phyloP scores from a whole-genome alignment of 2,888 invertebrate species.

The Eurois occulta region DNA sequence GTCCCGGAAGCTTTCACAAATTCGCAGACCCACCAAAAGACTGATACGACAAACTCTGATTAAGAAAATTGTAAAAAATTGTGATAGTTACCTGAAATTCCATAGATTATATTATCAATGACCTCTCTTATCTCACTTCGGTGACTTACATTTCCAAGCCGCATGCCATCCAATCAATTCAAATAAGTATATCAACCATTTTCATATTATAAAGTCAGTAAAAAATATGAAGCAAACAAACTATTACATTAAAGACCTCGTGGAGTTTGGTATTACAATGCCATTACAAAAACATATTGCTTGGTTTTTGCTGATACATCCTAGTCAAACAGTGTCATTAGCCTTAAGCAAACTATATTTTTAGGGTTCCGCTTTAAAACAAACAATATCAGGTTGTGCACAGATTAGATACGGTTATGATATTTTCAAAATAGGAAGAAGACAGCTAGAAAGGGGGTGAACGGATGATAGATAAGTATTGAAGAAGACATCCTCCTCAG shows the following conservation, averaged over 20 bases:
- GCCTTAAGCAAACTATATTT: slow-evolving; percentile 29
- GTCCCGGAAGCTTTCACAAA: neutral
- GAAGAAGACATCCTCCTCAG: neutral
- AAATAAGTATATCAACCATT: neutral
- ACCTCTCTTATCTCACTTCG: no score
- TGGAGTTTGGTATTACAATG: slow-evolving; percentile 33
- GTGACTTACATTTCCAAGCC: rapidly evolving
- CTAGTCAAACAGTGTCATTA: slow-evolving; percentile 51
- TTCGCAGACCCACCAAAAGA: neutral
- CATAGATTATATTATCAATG: neutral
- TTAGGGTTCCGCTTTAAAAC: slow-evolving; percentile 30
- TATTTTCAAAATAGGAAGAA: neutral
- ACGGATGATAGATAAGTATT: neutral
- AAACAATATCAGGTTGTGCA: neutral
- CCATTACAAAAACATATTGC: slow-evolving; percentile 52
- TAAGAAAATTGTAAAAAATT: neutral
- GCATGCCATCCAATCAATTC: slow-evolving; percentile 5
- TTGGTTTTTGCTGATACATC: slow-evolving; percentile 48
- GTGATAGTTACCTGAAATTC: neutral
- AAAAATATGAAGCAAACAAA: slow-evolving; percentile 25
- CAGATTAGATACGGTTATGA: neutral
- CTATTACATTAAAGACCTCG: neutral
- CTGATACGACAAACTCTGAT: neutral
- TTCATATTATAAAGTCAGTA: slow-evolving; percentile 7
- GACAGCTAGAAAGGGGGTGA: neutral